These are phyloP conservation scores for Ranitomeya variabilis DNA, from an alignment of 2,113 vertebrate genomes.

Conservation along the genomic window DNA sequence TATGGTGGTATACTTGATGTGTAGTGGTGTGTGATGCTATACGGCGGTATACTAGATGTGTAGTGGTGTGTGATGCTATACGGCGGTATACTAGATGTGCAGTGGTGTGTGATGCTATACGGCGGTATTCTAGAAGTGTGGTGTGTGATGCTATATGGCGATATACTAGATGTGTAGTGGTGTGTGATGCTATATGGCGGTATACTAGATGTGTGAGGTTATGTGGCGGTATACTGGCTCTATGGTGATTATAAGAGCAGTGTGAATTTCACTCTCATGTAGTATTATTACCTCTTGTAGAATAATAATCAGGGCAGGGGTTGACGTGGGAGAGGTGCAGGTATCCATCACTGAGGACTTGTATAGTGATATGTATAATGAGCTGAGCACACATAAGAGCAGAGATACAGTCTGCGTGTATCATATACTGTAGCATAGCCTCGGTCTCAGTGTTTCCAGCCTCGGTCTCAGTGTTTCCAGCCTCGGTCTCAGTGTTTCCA, in stretches of 20 bases:
- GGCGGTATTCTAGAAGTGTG: background rate
- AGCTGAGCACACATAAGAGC: background rate
- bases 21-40: background rate
- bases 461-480: no score
- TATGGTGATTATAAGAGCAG: no score
- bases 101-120: background rate
- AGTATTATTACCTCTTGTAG: background rate
- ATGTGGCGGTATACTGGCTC: background rate
- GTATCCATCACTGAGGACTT: background rate
- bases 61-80: background rate
- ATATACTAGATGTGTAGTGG: background rate
- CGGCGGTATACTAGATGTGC: background rate
- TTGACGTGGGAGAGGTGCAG: background rate
- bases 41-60: background rate
- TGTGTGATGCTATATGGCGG: background rate
- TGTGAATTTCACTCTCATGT: no score
- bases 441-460: no score
- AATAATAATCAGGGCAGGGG: background rate
- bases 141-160: background rate
- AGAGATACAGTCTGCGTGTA: background rate
- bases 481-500: no score
- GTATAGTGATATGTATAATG: background rate
- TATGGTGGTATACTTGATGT: background rate
- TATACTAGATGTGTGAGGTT: background rate
- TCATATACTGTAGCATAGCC: no score